Base-by-base conservation (phyloP, 2,888 invertebrate species). In the Aphodius granarius region DNA sequence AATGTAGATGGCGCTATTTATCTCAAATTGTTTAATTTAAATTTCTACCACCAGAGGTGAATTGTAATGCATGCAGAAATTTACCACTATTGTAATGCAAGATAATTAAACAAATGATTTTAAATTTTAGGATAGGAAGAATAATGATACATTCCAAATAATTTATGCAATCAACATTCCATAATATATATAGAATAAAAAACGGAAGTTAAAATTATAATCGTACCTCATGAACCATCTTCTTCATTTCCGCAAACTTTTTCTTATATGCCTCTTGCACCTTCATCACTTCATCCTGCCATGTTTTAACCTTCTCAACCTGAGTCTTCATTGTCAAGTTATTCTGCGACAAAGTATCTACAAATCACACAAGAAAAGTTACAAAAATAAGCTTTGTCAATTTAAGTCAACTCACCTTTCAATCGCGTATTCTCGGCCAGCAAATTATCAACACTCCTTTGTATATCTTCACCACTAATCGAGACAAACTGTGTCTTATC, bases 311-410 rank as follows among this genome's bases (percentile, higher is more conserved):
- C 71, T 90, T 88, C 43, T 89, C 86, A 79, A 92, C 91, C 84
- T 93, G 92, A 68, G 91, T 89, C 81, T 92, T 92, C 90, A 93
- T 91, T 0, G 91, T 90, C 66, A 90, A 86, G 80, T 93, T 93
- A 82, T 93, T 93, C 80, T 92, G 90, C 18, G 89, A 88, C 63
- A 94, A 84, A 0, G 91, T 91, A 79, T 92, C 92, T 83, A 89
- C 89, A 63, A 92, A 83, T 72, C 17, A 73, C 76, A 74, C 21
- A 17, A 21, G n/a, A 43, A n/a, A 71, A 19, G n/a, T 63, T 16
- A 21, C 4, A 13, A 73, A 73, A 18, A 75, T 9, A 20, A 3
- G 15, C n/a, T n/a, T n/a, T n/a, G n/a, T n/a, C n/a, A n/a, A n/a
- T n/a, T n/a, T n/a, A 9, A 68, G 62, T 65, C 22, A 18, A 66